Evolutionary conservation across 2,888 invertebrate genomes (phyloP), one percentile per base, ranked within the genome.

Genomic region (Epicampocera succincta): DNA sequence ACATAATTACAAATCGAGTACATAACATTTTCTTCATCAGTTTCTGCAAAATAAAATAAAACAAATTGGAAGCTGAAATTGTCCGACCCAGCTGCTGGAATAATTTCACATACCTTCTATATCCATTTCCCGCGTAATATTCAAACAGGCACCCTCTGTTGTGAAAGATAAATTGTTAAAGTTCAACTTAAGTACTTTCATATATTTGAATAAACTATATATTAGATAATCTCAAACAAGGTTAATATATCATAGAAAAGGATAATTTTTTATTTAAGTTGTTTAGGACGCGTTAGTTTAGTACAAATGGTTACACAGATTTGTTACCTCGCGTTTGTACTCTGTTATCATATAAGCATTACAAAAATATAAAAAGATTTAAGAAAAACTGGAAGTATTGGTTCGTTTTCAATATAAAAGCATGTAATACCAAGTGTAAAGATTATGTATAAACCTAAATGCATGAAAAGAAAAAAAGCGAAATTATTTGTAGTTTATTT

Each of bases 1-100:
- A 95, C 93, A 88, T 97, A 97, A 3, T 95, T 95, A 87, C 95
- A 95, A 66, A 97, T 95, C 0, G 97, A 96, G 89, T 94, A 96
- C 90, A 96, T 94, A 9, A 94, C 93, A 87, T 96, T 96, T 12
- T 95, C 96, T 85, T 94, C 94, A 83, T 88, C 88, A 21, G 87
- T 86, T 88, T 91, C 90, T 91, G 42, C 9, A 71, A 76, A n/a
- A 56, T 19, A 3, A 17, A 11, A 58, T 4, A 73, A 66, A 44
- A 21, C 33, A 19, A 19, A 29, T n/a, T 46, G 33, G 12, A 9
- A 11, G 21, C n/a, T 2, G 0, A 13, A 72, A 61, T 68, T 54
- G 29, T 5, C 15, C n/a, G 33, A 12, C 17, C 15, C 12, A 17
- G 11, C 8, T 5, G 6, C 12, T 9, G 1, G 8, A 50, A 46